Percentiles rank a stretch among this genome's conserved stretches.
Conservation (phyloP, 2,113 vertebrate genomes). For the Otocyon megalotis region DNA sequence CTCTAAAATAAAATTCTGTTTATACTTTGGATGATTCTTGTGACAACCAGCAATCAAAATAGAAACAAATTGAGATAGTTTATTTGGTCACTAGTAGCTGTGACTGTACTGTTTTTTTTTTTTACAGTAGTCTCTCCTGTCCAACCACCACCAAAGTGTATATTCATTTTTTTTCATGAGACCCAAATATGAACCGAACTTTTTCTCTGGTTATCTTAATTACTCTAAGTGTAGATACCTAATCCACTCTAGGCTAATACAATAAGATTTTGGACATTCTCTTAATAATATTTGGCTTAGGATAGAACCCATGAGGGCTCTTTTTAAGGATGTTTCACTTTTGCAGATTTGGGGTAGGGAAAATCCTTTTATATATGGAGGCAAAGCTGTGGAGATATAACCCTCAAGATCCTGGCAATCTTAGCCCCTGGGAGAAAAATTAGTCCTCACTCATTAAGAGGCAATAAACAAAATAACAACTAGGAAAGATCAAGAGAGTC, state of each 20-base stretch:
- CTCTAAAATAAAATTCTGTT: not conserved
- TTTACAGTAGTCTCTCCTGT: not conserved
- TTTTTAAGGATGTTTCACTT: not conserved
- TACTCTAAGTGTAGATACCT: not conserved
- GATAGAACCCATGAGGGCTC: not conserved
- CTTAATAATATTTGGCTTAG: not conserved
- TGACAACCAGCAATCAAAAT: not conserved
- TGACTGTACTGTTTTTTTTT: not conserved
- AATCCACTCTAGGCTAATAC: not conserved
- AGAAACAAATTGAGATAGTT: not conserved
- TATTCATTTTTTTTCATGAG: not conserved
- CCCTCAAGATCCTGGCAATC: not conserved
- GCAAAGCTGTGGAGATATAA: not conserved
- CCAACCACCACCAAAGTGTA: fast-evolving
- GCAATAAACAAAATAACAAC: not conserved
- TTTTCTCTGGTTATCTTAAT: not conserved
- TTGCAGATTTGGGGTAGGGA: not conserved
- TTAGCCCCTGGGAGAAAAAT: not conserved
- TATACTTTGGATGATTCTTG: not conserved
- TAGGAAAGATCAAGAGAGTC: not conserved
- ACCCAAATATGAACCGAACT: not conserved
- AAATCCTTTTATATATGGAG: not conserved
- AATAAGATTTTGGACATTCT: not conserved
- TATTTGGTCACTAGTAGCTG: not conserved
- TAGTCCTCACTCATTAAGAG: not conserved